Evolutionary conservation across 1,140 invertebrate species (phyloP).

Genomic region (Orchesella cincta): DNA sequence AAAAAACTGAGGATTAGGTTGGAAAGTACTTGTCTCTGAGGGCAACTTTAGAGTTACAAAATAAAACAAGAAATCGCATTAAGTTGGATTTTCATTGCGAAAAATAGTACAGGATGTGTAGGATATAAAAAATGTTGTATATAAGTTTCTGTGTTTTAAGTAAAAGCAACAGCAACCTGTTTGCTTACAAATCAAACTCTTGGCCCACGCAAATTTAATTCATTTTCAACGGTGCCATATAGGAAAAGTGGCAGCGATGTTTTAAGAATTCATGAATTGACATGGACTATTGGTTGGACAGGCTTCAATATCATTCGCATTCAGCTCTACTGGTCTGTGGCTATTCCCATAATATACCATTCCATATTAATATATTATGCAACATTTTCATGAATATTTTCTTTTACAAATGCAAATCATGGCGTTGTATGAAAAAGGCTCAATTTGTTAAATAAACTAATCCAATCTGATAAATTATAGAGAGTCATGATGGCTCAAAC

Average conservation of each 20-base stretch:
- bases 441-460: no score
- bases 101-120: background rate
- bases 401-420: no score
- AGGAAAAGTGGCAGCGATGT: background rate
- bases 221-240: background rate
- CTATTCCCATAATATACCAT: no score
- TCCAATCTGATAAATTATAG: no score
- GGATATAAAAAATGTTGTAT: no score
- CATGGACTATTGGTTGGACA: no score
- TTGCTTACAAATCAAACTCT: background rate
- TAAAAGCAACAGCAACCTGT: background rate
- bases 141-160: background rate
- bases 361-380: no score
- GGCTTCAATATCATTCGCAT: no score
- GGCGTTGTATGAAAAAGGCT: no score
- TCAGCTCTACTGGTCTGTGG: no score
- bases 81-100: background rate
- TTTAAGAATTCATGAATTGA: background rate
- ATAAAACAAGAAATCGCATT: background rate
- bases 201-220: background rate
- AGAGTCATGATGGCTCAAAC: no score
- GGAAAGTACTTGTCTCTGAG: background rate
- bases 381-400: no score
- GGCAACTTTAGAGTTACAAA: background rate
- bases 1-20: background rate